phyloP scores from a whole-genome alignment of 2,113 vertebrate genomes.

The Carassius gibelio region DNA sequence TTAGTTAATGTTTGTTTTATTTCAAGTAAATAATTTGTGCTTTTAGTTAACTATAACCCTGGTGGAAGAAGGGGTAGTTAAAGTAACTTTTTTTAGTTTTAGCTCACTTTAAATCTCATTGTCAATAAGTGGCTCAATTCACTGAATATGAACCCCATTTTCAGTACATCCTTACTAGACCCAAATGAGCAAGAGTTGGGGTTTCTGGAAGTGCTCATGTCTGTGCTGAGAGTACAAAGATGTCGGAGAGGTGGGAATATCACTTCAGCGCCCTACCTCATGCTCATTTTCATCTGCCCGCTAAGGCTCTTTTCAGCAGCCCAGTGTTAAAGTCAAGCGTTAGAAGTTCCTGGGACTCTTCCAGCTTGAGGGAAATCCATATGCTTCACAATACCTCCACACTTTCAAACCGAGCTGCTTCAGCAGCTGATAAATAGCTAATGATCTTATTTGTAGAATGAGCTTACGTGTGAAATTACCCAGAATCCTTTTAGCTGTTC shows the following conservation, averaged over 20 bases:
- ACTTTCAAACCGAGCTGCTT: neutral
- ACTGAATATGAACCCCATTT: neutral
- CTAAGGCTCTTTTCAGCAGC: conserved; percentile 49
- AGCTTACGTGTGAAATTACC: conserved; percentile 10
- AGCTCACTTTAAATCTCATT: neutral
- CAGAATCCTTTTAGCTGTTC: conserved; percentile 6
- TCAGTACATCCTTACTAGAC: neutral
- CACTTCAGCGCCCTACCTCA: conserved; percentile 42
- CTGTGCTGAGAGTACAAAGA: neutral
- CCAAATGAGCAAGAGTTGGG: neutral
- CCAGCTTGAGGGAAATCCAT: neutral
- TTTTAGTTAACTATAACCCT: too few species aligned
- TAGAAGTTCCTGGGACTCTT: conserved; percentile 8
- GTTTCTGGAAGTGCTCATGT: neutral
- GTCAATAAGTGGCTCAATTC: neutral
- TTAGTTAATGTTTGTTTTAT: neutral
- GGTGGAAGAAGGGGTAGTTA: too few species aligned
- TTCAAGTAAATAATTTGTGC: too few species aligned
- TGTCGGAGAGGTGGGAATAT: conserved; percentile 64
- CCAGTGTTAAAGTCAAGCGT: conserved; percentile 19
- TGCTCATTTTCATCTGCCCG: conserved; percentile 63
- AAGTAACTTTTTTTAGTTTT: too few species aligned
- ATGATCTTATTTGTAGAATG: neutral
- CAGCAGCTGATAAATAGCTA: neutral
- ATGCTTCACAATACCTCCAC: neutral